Evolutionary conservation across 2,797 vertebrate species (phyloP), one percentile per base, ranked within the genome.

Genomic region (Apogon talboti): DNA sequence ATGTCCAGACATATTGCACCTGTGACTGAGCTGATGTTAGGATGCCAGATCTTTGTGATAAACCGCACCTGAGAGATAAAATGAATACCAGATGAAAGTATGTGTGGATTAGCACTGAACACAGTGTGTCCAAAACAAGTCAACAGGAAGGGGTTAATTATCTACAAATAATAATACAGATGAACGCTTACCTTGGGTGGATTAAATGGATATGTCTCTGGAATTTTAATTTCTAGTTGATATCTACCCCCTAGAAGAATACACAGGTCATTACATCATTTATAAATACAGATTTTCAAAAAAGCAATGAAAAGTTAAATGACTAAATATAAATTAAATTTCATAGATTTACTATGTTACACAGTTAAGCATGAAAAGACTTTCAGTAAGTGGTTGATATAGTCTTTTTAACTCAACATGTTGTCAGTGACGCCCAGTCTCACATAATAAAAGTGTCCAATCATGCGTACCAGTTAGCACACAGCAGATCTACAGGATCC

Each of bases 31-130:
- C 97, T 99, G 94, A 99, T 99, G 92, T 99, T 99, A 87, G 98
- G 97, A 96, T 99, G 98, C 98, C 98, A 99, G 93, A 99, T 99
- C 93, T 98, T 98, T 66, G 97, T 97, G 89, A 99, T 99, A 95
- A 99, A 99, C 83, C 97, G 96, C 93, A 98, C 97, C 98, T 99
- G 89, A 74, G 69, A 81, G 19, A 74, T 60, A 47, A 30, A 55
- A 54, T 15, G 12, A 19, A 66, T 53, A 70, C 0, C 1, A 9
- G 30, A 33, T 8, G 2, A 45, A 51, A 11, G 28, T 56, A 61
- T 28, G 11, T 33, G 38, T 2, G 0, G 6, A 66, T 68, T 43
- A 55, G 37, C 11, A 35, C 28, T 35, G 8, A 41, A 28, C 3
- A 7, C 6, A 21, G 42, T 2, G 15, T 35, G 15, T 43, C 24